Conservation (phyloP, 2,113 vertebrate genomes). For the Strigops habroptila region DNA sequence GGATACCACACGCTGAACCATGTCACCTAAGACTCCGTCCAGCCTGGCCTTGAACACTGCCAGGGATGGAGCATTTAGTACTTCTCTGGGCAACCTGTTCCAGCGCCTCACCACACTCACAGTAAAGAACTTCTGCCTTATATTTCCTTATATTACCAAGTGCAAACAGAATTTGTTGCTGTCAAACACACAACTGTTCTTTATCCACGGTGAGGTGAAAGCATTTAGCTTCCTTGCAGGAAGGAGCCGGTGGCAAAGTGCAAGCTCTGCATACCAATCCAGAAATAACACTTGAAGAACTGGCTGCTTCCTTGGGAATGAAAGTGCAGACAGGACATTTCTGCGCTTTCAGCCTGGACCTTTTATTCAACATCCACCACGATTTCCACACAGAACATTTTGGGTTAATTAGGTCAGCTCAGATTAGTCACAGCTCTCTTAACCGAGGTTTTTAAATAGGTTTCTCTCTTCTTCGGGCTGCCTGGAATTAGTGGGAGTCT, state of each 20-base stretch:
- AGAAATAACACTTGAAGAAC: constrained; percentile 47
- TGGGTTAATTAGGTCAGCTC: constrained; percentile 61
- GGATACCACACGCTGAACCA: background rate
- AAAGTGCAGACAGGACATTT: constrained; percentile 1
- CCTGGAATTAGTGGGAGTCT: constrained; percentile 2
- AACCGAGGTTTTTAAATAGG: constrained; percentile 28
- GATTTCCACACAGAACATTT: constrained; percentile 40
- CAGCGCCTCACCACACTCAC: background rate
- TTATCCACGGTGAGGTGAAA: background rate
- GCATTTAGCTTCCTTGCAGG: background rate
- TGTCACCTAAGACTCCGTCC: background rate
- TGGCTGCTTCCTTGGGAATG: constrained; percentile 31
- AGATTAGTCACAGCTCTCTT: constrained; percentile 57
- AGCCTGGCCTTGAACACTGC: background rate
- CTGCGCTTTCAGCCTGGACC: background rate
- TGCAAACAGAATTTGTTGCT: constrained; percentile 4
- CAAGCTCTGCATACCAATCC: constrained; percentile 42
- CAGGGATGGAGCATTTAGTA: background rate
- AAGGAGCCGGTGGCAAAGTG: constrained; percentile 21
- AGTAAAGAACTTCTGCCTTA: background rate
- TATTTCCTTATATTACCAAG: background rate
- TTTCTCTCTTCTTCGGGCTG: constrained; percentile 9
- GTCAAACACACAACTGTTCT: background rate
- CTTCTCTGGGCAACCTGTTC: background rate
- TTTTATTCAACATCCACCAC: constrained; percentile 12